Evolutionary conservation across 2,797 vertebrate genomes (phyloP).

Genomic region (Pogonophryne albipinna): DNA sequence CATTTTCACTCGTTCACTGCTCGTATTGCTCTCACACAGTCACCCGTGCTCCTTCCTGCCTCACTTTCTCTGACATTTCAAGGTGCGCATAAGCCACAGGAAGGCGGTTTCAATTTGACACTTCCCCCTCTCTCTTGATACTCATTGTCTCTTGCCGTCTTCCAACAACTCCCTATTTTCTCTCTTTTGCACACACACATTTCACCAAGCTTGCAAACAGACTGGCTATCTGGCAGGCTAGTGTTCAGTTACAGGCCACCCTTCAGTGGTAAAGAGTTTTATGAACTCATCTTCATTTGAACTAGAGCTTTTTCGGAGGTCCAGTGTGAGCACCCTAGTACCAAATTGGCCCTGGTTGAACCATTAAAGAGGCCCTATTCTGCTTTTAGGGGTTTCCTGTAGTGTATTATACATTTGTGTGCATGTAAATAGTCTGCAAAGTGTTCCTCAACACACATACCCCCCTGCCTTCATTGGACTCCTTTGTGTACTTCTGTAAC

Average conservation of each 20-base stretch:
- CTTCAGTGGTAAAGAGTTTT: conserved; percentile 45
- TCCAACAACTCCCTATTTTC: conserved; percentile 5
- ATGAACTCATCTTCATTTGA: conserved; percentile 51
- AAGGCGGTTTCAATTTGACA: conserved; percentile 43
- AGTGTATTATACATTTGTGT: too few species aligned
- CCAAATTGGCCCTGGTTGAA: conserved; percentile 16
- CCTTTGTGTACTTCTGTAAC: too few species aligned
- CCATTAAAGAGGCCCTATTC: background rate
- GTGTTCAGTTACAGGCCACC: conserved; percentile 54
- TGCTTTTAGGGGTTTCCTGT: too few species aligned
- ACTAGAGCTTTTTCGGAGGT: conserved; percentile 16
- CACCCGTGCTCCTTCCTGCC: conserved; percentile 11
- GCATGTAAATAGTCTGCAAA: too few species aligned
- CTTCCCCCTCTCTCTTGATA: conserved; percentile 13
- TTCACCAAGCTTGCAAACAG: conserved; percentile 50
- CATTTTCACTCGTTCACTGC: conserved; percentile 25
- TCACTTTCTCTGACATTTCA: conserved; percentile 46
- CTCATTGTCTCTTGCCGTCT: conserved; percentile 31
- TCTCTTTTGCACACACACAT: conserved; percentile 34
- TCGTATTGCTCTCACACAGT: conserved; percentile 33
- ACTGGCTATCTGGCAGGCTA: conserved; percentile 30
- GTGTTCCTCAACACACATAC: too few species aligned
- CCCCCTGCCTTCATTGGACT: too few species aligned
- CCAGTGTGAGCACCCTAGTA: conserved; percentile 20
- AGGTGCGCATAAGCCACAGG: conserved; percentile 31